Evolutionary conservation across 2,888 invertebrate species (phyloP), one percentile per base, ranked within the genome.

Genomic region (Papilio gigon): DNA sequence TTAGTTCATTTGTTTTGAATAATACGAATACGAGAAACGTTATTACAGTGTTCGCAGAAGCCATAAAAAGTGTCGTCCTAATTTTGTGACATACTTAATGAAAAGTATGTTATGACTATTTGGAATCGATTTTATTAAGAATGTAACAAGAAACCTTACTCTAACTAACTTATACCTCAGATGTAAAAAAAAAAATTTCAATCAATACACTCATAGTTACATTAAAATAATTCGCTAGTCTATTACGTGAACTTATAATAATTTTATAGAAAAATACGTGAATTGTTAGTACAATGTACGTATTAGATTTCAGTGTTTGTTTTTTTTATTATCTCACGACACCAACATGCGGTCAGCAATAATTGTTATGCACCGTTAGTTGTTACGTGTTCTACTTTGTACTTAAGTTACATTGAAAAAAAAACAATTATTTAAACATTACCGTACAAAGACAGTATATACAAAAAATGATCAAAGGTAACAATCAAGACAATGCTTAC

Each of bases 401-500:
- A 58, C 56, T 9, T 22, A 35, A 33, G 17, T 44, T 35, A 22
- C 14, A 33, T 42, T 35, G 6, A 27, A 65, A 25, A 4, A 27
- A 65, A 20, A 40, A 58, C 4, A 22, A 33, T 35, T 33, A 20
- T 47, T 6, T n/a, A 17, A 53, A 17, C 8, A 56, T 12, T 42
- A 33, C 50, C 27, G 12, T 4, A 53, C 27, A n/a, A 2, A 27
- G 27, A 27, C 53, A 53, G 27, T 53, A n/a, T 22, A 9, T 58
- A 17, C 14, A 27, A 27, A 6, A 14, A 53, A 53, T 53, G 6
- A 53, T 44, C 75, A 76, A 62, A 70, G 79, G 79, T 73, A 81
- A 84, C 75, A n/a, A n/a, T n/a, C n/a, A 80, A 81, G 74, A 84
- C 79, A 84, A 84, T 85, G 81, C 91, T 91, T 86, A 91, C 91